phyloP scores from a whole-genome alignment of 2,113 vertebrate genomes.

The Penelope pileata region DNA sequence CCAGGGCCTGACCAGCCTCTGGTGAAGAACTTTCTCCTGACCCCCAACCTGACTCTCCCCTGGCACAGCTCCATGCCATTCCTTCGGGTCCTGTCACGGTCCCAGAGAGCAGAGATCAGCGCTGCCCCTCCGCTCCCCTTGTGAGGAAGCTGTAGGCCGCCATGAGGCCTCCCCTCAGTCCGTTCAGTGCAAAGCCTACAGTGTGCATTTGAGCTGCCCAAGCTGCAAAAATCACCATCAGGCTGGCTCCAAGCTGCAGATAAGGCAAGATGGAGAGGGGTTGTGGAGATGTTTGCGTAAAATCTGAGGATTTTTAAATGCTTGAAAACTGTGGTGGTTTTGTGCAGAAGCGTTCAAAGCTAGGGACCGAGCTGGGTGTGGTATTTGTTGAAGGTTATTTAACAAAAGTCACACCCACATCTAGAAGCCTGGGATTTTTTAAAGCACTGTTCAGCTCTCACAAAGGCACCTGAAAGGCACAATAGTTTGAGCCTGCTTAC shows the following conservation, averaged over 20 bases:
- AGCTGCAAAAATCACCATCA: background rate
- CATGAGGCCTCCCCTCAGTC: too few species aligned
- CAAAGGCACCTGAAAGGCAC: accelerated
- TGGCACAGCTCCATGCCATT: too few species aligned
- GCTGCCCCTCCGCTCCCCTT: too few species aligned
- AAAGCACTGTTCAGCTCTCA: background rate
- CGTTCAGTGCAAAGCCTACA: accelerated
- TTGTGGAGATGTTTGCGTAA: background rate
- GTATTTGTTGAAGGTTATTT: background rate
- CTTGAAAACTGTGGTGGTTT: background rate
- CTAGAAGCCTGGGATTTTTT: background rate
- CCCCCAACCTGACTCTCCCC: too few species aligned
- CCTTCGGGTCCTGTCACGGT: too few species aligned
- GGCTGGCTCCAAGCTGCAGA: background rate
- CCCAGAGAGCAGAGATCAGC: too few species aligned
- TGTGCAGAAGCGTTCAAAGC: background rate
- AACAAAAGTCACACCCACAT: background rate
- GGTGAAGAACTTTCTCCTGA: too few species aligned
- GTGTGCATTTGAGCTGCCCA: background rate
- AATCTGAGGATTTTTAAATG: background rate
- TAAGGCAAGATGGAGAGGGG: background rate
- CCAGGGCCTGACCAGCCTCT: too few species aligned
- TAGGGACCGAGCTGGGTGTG: background rate
- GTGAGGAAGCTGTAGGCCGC: too few species aligned
- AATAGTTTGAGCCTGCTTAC: background rate